These are phyloP conservation scores for Ceryle rudis DNA, from an alignment of 2,797 vertebrate species.

Conservation along the genomic window DNA sequence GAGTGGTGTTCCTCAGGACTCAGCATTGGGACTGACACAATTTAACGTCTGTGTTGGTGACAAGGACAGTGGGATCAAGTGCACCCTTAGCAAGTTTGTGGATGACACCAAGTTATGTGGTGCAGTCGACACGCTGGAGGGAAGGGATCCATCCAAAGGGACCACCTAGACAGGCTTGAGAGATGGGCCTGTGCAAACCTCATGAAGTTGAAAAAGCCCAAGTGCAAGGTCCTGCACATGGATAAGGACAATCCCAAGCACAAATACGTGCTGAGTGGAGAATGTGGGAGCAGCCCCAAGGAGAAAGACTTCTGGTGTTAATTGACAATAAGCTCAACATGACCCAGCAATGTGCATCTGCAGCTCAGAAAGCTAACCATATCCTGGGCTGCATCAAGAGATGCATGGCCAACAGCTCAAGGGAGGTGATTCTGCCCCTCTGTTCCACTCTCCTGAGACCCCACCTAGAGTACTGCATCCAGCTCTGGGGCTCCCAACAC, in stretches of 20 bases:
- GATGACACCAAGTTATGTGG: background rate
- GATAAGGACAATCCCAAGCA: background rate
- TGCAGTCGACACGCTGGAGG: rapidly evolving
- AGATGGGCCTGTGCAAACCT: background rate
- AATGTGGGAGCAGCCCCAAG: background rate
- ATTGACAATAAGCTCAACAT: background rate
- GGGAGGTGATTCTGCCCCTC: background rate
- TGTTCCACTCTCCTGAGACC: background rate
- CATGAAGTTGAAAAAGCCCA: background rate
- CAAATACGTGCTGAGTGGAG: background rate
- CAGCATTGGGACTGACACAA: too few relatives aligned
- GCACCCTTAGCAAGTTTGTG: background rate
- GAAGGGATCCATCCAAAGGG: background rate
- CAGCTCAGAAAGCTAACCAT: background rate
- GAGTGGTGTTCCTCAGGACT: too few relatives aligned
- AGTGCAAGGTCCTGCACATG: background rate
- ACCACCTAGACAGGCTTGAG: background rate
- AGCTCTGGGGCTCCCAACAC: background rate
- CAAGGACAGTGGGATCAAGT: background rate
- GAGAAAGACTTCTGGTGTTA: background rate
- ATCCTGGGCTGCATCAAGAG: background rate
- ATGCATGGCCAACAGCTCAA: background rate
- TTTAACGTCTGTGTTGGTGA: background rate
- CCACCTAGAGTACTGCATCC: background rate
- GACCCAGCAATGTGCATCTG: background rate